Percentiles rank a stretch among this genome's conserved stretches.
Conservation (phyloP, 2,797 vertebrate genomes). For the Gephyroberyx darwinii region DNA sequence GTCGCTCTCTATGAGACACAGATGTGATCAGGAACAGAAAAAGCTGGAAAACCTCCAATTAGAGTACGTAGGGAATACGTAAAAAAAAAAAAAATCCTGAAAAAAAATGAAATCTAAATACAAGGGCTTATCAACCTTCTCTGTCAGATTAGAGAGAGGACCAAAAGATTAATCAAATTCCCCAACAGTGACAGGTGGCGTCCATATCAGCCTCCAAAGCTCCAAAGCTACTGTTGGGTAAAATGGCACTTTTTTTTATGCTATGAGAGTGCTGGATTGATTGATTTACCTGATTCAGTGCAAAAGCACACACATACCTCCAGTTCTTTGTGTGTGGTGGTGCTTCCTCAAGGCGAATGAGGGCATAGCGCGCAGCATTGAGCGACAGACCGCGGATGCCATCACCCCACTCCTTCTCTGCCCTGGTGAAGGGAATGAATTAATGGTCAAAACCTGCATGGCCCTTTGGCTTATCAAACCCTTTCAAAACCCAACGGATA, state of each 20-base stretch:
- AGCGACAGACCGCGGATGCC: slow-evolving; percentile 93
- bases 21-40: background rate
- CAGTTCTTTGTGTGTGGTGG: slow-evolving; percentile 98
- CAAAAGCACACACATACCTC: slow-evolving; percentile 81
- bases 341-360: slow-evolving; percentile 91
- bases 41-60: background rate
- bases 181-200: slow-evolving; percentile 34
- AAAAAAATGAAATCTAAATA: background rate
- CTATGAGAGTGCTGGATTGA: too few relatives aligned
- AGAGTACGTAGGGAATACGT: background rate
- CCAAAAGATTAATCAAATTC: slow-evolving; percentile 59
- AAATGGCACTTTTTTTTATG: too few relatives aligned
- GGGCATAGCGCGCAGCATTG: slow-evolving; percentile 93
- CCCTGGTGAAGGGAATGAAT: slow-evolving; percentile 74
- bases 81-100: background rate
- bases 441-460: background rate
- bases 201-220: background rate
- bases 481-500: too few relatives aligned
- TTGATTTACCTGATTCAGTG: too few relatives aligned
- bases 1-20: too few relatives aligned
- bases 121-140: slow-evolving; percentile 31
- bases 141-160: slow-evolving; percentile 62
- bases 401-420: slow-evolving; percentile 98
- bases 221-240: too few relatives aligned
- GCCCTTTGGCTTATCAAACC: too few relatives aligned